Evolutionary conservation across 2,797 vertebrate genomes (phyloP).

Genomic region (Peromyscus melanophrys): DNA sequence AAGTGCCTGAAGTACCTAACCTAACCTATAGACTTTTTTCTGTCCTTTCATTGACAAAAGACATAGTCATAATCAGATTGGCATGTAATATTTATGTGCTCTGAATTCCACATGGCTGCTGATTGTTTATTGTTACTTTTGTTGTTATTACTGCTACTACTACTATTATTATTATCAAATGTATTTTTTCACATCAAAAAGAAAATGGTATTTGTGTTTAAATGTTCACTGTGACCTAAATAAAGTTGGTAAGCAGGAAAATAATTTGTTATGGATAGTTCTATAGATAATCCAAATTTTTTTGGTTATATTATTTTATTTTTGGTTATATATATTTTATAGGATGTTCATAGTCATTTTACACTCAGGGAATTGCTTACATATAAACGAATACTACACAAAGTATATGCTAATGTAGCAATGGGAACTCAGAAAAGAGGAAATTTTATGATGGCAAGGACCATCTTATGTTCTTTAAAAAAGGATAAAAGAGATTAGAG

Average conservation of each 20-base stretch:
- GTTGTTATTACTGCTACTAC: no score
- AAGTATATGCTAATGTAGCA: background rate
- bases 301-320: background rate
- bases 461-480: background rate
- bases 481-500: background rate
- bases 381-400: background rate
- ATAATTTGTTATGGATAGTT: slow-evolving; percentile 15
- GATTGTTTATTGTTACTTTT: background rate
- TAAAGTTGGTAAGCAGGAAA: background rate
- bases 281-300: background rate
- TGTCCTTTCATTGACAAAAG: background rate
- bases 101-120: background rate
- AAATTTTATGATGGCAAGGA: background rate
- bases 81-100: background rate
- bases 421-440: background rate
- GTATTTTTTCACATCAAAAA: background rate
- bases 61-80: background rate
- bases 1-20: background rate
- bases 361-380: background rate
- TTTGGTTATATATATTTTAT: background rate
- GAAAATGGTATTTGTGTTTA: background rate
- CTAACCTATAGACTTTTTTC: background rate
- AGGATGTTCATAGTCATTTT: background rate
- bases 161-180: background rate
- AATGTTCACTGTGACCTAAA: background rate